phyloP scores from a whole-genome alignment of 2,113 vertebrate genomes.

The Cochlearius cochlearius region DNA sequence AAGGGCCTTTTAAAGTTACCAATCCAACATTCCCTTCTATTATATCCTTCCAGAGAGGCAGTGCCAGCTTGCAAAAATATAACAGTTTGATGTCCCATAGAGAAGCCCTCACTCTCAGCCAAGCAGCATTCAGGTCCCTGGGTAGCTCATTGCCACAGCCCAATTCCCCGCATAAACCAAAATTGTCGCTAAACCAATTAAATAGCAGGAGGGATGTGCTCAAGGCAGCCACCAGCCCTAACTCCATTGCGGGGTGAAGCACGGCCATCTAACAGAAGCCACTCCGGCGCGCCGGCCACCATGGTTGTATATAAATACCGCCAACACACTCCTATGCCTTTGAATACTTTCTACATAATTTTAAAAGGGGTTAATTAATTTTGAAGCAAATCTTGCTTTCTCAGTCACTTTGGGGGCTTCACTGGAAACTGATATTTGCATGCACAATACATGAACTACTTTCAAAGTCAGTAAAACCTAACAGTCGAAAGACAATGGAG shows the following conservation, averaged over 20 bases:
- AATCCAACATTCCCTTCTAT: background rate
- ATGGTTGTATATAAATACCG: background rate
- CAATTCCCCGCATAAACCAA: background rate
- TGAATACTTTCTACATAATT: background rate
- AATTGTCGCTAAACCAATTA: background rate
- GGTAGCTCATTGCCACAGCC: background rate
- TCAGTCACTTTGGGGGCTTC: background rate
- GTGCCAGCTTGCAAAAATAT: background rate
- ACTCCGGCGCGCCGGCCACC: accelerated
- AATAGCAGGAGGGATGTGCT: background rate
- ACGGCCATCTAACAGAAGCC: background rate
- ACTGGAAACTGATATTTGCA: background rate
- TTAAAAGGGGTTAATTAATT: background rate
- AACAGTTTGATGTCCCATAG: background rate
- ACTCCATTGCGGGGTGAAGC: background rate
- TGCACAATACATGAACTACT: background rate
- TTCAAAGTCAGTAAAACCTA: background rate
- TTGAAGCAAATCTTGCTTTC: background rate
- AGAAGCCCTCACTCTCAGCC: background rate
- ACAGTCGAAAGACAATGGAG: background rate
- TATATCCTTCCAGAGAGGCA: background rate
- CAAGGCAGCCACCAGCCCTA: background rate
- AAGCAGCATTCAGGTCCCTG: background rate
- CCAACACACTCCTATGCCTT: background rate
- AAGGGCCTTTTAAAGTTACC: background rate